These are phyloP conservation scores for Corydoras sp. DNA, from an alignment of 2,113 vertebrate species.

Conservation along the genomic window DNA sequence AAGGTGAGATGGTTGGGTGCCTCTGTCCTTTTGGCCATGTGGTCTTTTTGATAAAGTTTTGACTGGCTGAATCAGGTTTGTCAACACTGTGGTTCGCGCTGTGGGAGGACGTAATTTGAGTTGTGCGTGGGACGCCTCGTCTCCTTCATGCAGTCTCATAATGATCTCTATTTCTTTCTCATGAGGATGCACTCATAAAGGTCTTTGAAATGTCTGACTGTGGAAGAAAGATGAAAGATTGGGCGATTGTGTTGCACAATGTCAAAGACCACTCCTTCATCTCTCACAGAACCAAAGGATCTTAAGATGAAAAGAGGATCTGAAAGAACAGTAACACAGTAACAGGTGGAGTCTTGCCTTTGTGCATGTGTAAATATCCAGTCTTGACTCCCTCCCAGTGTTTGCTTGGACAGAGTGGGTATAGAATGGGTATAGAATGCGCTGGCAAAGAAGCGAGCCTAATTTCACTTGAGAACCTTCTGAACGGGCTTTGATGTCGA, in stretches of 20 bases:
- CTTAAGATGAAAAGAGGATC: conserved; percentile 38
- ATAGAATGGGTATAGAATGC: conserved; percentile 23
- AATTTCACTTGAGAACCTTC: conserved; percentile 27
- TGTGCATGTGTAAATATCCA: conserved; percentile 34
- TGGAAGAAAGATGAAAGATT: conserved; percentile 32
- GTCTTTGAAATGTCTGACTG: conserved; percentile 31
- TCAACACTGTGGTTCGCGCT: neutral
- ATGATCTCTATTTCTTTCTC: conserved; percentile 27
- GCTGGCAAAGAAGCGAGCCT: conserved; percentile 16
- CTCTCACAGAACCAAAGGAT: conserved; percentile 33
- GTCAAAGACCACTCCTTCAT: conserved; percentile 35
- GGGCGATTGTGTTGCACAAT: conserved; percentile 37
- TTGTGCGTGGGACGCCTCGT: conserved; percentile 8
- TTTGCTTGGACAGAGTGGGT: conserved; percentile 23
- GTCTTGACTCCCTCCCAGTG: conserved; percentile 28
- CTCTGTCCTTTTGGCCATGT: no score
- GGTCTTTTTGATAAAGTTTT: no score
- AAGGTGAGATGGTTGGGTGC: no score
- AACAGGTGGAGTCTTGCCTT: conserved; percentile 33
- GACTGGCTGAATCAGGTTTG: neutral
- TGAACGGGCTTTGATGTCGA: conserved; percentile 11
- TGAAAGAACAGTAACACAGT: conserved; percentile 34
- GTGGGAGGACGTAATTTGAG: conserved; percentile 23
- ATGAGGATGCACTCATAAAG: conserved; percentile 28
- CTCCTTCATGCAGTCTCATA: conserved; percentile 18